Conservation (phyloP, 2,888 invertebrate genomes). For the Cetonia aurata region DNA sequence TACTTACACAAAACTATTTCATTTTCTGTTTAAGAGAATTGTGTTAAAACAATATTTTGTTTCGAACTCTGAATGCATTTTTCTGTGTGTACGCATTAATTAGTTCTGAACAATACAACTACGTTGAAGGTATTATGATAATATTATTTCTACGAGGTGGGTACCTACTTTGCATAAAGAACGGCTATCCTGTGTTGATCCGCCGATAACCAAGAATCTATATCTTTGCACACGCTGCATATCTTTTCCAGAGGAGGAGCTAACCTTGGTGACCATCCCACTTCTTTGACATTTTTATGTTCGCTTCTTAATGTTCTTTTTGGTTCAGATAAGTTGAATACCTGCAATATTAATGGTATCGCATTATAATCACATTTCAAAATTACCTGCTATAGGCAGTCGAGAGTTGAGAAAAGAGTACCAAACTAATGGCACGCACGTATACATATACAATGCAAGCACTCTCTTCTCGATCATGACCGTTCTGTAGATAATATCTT, state of each 20-base stretch:
- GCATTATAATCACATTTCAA: neutral
- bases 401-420: too few relatives aligned
- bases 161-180: conserved; percentile 82
- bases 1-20: too few relatives aligned
- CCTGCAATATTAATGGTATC: conserved; percentile 70
- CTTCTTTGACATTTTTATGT: conserved; percentile 79
- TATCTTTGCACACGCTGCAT: conserved; percentile 92
- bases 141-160: neutral
- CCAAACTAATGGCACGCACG: neutral
- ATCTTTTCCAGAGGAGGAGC: conserved; percentile 91
- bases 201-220: conserved; percentile 91
- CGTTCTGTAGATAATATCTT: too few relatives aligned
- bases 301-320: conserved; percentile 75
- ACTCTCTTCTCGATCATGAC: too few relatives aligned
- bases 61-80: too few relatives aligned
- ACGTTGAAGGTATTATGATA: too few relatives aligned
- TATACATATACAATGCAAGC: neutral
- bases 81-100: too few relatives aligned
- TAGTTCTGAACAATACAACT: too few relatives aligned
- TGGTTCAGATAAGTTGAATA: conserved; percentile 86
- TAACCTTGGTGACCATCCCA: conserved; percentile 87
- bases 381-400: too few relatives aligned
- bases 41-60: too few relatives aligned
- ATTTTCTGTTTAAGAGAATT: too few relatives aligned
- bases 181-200: conserved; percentile 89